These are phyloP conservation scores for Drosophila meridionalis DNA, from an alignment of 2,888 invertebrate genomes.

Conservation along the genomic window DNA sequence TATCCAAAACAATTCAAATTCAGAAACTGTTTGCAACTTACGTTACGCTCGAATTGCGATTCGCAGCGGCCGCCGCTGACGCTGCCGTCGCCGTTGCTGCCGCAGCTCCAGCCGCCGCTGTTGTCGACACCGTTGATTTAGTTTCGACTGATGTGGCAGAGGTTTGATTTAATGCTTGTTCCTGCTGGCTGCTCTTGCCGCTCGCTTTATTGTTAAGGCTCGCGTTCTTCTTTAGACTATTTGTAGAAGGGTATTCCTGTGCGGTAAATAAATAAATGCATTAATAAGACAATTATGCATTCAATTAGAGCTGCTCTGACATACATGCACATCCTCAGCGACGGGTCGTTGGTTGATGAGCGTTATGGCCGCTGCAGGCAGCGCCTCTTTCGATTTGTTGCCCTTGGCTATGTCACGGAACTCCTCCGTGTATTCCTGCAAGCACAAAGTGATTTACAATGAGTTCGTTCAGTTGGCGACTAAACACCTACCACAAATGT, in stretches of 20 bases:
- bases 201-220: constrained; percentile 74
- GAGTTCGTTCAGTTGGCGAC: background rate
- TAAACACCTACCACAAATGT: constrained; percentile 94
- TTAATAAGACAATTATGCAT: constrained; percentile 14
- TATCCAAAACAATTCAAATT: constrained; percentile 54
- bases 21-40: constrained; percentile 84
- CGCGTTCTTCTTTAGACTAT: constrained; percentile 84
- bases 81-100: constrained; percentile 59
- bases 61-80: constrained; percentile 83
- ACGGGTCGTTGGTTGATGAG: constrained; percentile 98
- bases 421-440: constrained; percentile 99
- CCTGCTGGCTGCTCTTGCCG: constrained; percentile 67
- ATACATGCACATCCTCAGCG: constrained; percentile 95
- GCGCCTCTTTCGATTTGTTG: constrained; percentile 94
- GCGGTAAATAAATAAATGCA: constrained; percentile 20
- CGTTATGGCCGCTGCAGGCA: constrained; percentile 96
- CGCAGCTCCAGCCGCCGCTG: constrained; percentile 60
- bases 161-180: constrained; percentile 71
- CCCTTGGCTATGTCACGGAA: constrained; percentile 98
- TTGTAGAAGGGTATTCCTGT: constrained; percentile 87
- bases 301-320: constrained; percentile 30
- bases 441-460: constrained; percentile 59
- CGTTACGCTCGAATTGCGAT: constrained; percentile 88
- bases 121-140: constrained; percentile 83
- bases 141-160: constrained; percentile 84